phyloP scores from a whole-genome alignment of 2,113 vertebrate genomes.

The Heptranchias perlo region DNA sequence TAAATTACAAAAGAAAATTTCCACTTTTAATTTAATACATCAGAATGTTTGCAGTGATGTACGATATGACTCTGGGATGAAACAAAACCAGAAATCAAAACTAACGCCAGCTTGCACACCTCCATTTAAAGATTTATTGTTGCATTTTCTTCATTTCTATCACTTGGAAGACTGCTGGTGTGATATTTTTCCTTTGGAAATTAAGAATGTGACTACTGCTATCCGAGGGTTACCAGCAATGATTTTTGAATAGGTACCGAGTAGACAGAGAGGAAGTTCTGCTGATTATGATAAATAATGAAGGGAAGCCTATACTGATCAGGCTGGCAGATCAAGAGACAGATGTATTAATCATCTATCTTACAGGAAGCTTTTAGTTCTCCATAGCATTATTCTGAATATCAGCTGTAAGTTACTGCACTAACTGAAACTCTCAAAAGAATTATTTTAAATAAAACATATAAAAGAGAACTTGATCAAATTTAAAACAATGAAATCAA shows the following conservation, averaged over 20 bases:
- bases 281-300: neutral
- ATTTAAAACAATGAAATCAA: neutral
- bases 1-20: neutral
- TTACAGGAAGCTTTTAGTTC: neutral
- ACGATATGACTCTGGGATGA: neutral
- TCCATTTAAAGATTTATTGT: neutral
- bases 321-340: neutral
- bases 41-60: neutral
- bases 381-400: neutral
- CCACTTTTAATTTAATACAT: neutral
- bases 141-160: neutral
- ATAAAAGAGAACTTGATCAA: neutral
- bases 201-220: neutral
- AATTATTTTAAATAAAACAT: neutral
- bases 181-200: neutral
- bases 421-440: conserved; percentile 4
- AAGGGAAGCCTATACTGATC: neutral
- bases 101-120: neutral
- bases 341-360: neutral
- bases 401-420: neutral
- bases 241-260: neutral
- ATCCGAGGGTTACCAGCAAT: neutral
- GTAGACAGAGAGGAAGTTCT: neutral
- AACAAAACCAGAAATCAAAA: neutral
- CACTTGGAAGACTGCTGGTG: neutral